Percentiles rank a stretch among this genome's conserved stretches.
Evolutionary conservation across 2,888 invertebrate species (phyloP).

Genomic region (Tenthredo distinguenda): DNA sequence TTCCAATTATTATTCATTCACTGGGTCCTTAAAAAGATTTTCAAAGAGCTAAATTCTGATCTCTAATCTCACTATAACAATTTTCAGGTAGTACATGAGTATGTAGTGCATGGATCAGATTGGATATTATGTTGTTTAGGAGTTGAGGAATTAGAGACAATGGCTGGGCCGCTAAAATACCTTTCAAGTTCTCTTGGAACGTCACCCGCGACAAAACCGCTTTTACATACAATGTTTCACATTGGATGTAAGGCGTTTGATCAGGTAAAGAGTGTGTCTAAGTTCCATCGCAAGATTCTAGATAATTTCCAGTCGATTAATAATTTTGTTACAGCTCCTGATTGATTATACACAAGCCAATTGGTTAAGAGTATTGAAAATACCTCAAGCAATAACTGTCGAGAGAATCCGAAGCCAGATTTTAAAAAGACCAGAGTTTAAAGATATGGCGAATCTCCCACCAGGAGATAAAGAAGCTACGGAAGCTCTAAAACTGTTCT

Average conservation of each 20-base stretch:
- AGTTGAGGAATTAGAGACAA: constrained; percentile 73
- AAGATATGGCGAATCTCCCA: constrained; percentile 71
- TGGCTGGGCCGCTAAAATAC: constrained; percentile 64
- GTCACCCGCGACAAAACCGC: constrained; percentile 73
- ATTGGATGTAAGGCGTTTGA: constrained; percentile 88
- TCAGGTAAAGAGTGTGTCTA: constrained; percentile 80
- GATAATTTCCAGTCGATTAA: neutral
- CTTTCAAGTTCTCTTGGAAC: constrained; percentile 71
- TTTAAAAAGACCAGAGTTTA: constrained; percentile 79
- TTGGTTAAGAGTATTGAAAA: constrained; percentile 78
- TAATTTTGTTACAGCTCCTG: constrained; percentile 75
- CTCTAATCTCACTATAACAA: constrained; percentile 35
- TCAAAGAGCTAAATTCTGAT: neutral
- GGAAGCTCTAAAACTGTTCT: constrained; percentile 69
- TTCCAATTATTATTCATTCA: neutral
- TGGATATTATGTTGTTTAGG: constrained; percentile 82
- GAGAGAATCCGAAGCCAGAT: constrained; percentile 79
- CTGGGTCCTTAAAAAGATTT: neutral
- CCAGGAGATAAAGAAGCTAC: constrained; percentile 69
- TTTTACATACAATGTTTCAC: constrained; percentile 89
- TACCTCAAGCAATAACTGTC: constrained; percentile 78
- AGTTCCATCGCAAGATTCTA: neutral
- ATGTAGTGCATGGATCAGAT: constrained; percentile 85
- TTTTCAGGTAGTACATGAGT: constrained; percentile 85
- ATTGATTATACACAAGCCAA: constrained; percentile 78